These are phyloP conservation scores for Rhimphoctona megacephalus DNA, from an alignment of 2,888 invertebrate genomes.

Conservation along the genomic window DNA sequence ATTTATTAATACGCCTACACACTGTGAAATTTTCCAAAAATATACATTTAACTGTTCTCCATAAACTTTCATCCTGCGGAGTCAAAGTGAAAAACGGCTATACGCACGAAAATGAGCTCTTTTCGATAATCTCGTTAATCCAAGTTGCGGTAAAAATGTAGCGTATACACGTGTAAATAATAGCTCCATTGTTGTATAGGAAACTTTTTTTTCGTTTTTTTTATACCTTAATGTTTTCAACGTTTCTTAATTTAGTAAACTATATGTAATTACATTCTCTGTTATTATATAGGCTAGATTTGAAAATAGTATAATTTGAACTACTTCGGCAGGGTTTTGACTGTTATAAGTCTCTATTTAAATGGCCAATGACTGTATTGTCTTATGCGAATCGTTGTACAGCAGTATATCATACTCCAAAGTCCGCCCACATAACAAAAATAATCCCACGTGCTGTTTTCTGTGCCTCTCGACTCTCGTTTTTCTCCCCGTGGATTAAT, in stretches of 20 bases:
- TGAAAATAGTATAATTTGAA: not conserved
- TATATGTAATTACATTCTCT: not conserved
- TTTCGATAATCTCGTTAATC: conserved; percentile 77
- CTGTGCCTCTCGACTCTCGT: conserved; percentile 38
- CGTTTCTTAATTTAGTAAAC: not conserved
- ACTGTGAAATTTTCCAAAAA: conserved; percentile 60
- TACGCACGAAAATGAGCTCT: conserved; percentile 32
- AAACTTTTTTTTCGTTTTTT: not conserved
- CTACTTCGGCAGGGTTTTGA: not conserved
- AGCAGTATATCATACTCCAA: conserved; percentile 35
- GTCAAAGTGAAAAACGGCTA: not conserved
- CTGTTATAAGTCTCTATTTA: not conserved
- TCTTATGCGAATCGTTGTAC: not conserved
- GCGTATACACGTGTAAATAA: conserved; percentile 63
- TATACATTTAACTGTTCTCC: conserved; percentile 28
- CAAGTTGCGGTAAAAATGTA: conserved; percentile 70
- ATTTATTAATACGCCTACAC: conserved; percentile 29
- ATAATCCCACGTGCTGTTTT: conserved; percentile 38
- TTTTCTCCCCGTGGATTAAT: conserved; percentile 55
- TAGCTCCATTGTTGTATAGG: not conserved
- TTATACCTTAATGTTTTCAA: not conserved
- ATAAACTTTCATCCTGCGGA: conserved; percentile 10
- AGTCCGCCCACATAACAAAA: conserved; percentile 45
- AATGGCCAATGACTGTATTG: conserved; percentile 23
- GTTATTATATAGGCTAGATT: not conserved